These are phyloP conservation scores for Monochamus saltuarius DNA, from an alignment of 1,140 invertebrate genomes.

Conservation along the genomic window DNA sequence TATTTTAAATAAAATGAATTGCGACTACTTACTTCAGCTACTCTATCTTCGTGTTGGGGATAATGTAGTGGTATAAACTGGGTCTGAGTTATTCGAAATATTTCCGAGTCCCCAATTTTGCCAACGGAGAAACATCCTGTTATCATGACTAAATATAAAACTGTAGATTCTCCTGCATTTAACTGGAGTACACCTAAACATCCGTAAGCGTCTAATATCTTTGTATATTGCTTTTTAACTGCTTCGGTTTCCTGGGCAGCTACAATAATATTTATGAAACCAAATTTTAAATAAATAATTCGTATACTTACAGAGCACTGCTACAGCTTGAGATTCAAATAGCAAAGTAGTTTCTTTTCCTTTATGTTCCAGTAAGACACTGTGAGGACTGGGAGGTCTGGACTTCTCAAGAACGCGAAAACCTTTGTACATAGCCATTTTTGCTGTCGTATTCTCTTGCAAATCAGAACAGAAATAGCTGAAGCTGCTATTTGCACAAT, in stretches of 20 bases:
- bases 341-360: slow-evolving; percentile 82
- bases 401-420: slow-evolving; percentile 89
- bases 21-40: slow-evolving; percentile 62
- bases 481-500: not conserved
- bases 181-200: slow-evolving; percentile 88
- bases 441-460: slow-evolving; percentile 7
- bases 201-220: slow-evolving; percentile 89
- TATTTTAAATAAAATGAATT: too few species aligned
- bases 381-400: slow-evolving; percentile 81
- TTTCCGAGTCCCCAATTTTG: slow-evolving; percentile 89
- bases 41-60: slow-evolving; percentile 75
- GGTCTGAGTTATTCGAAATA: slow-evolving; percentile 91
- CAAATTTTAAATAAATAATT: slow-evolving; percentile 13
- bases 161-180: slow-evolving; percentile 78
- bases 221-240: slow-evolving; percentile 84
- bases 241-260: slow-evolving; percentile 81
- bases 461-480: not conserved
- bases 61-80: slow-evolving; percentile 85
- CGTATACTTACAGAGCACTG: slow-evolving; percentile 70
- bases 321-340: slow-evolving; percentile 88
- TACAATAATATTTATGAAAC: slow-evolving; percentile 42
- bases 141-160: slow-evolving; percentile 88
- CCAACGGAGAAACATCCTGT: slow-evolving; percentile 93
- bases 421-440: slow-evolving; percentile 90
- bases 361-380: slow-evolving; percentile 84